These are phyloP conservation scores for Leptopilina clavipes DNA, from an alignment of 1,140 invertebrate genomes.

Conservation along the genomic window DNA sequence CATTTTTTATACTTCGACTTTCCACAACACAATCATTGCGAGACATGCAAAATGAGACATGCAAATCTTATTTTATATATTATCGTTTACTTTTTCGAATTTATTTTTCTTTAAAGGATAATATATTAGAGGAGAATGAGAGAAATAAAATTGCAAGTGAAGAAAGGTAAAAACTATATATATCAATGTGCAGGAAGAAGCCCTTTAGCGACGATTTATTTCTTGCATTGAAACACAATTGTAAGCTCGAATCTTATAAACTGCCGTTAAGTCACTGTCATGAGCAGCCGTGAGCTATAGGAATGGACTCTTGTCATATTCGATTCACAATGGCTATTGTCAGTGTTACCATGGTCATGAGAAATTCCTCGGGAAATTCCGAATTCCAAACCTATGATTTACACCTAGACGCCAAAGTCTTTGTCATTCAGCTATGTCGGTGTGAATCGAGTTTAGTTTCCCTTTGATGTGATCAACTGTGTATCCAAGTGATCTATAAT, in stretches of 20 bases:
- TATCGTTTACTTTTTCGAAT: neutral
- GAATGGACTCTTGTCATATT: slow-evolving; percentile 12
- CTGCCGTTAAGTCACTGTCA: slow-evolving; percentile 18
- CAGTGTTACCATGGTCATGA: slow-evolving; percentile 11
- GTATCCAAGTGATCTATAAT: neutral
- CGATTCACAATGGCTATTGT: slow-evolving; percentile 22
- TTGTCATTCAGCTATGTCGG: slow-evolving; percentile 9
- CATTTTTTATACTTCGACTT: slow-evolving; percentile 13
- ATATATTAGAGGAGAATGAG: neutral
- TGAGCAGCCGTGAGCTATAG: neutral
- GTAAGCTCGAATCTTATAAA: neutral
- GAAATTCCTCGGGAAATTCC: slow-evolving; percentile 17
- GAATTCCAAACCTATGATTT: slow-evolving; percentile 30
- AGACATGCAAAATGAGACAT: neutral
- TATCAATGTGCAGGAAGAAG: neutral
- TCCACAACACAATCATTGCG: neutral
- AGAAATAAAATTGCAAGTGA: neutral
- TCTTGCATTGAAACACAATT: neutral
- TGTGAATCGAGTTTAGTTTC: slow-evolving; percentile 1
- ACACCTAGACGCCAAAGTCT: neutral
- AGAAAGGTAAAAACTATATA: neutral
- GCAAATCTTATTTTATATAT: neutral
- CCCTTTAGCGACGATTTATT: neutral
- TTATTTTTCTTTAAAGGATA: neutral
- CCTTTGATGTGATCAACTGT: slow-evolving; percentile 25